A percentile compares a stretch with the other conserved stretches of the same genome.
Conservation (phyloP, 92 coral and sea anemone genomes). For the Bergia puertoricense region DNA sequence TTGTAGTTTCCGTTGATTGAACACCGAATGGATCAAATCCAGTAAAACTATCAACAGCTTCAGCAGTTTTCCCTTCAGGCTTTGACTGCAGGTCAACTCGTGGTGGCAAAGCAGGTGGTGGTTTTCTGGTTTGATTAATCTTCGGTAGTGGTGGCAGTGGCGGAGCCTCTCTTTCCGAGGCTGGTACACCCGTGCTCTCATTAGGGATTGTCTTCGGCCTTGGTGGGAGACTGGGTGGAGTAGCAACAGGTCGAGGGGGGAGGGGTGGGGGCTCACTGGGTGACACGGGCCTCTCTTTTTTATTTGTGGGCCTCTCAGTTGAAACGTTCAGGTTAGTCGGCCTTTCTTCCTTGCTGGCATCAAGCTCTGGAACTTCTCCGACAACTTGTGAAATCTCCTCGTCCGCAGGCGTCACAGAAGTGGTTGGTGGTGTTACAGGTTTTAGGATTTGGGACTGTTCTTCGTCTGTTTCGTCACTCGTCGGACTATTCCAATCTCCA, state of each 20-base stretch:
- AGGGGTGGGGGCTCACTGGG: constrained; percentile 94
- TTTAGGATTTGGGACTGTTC: neutral
- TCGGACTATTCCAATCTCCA: neutral
- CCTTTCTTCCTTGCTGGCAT: constrained; percentile 4
- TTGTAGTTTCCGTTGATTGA: constrained; percentile 4
- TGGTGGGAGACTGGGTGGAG: constrained; percentile 95
- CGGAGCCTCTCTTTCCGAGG: constrained; percentile 36
- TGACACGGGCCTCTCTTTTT: constrained; percentile 53
- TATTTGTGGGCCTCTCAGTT: constrained; percentile 35
- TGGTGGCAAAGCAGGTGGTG: constrained; percentile 95
- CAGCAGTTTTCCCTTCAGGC: neutral
- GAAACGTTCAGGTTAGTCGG: constrained; percentile 50
- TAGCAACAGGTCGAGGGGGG: constrained; percentile 83
- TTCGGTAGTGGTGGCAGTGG: constrained; percentile 54
- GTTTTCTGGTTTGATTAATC: constrained; percentile 51
- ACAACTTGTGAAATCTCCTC: neutral
- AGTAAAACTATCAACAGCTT: constrained; percentile 13
- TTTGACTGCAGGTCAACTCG: constrained; percentile 79
- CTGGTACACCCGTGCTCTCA: constrained; percentile 40
- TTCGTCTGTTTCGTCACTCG: constrained; percentile 9
- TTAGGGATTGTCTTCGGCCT: constrained; percentile 66
- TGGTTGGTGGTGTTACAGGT: neutral
- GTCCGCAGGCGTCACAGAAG: constrained; percentile 8
- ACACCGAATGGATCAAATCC: constrained; percentile 32
- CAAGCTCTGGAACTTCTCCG: neutral